Conservation (phyloP, 2,113 vertebrate genomes). For the Aleadryas rufinucha region DNA sequence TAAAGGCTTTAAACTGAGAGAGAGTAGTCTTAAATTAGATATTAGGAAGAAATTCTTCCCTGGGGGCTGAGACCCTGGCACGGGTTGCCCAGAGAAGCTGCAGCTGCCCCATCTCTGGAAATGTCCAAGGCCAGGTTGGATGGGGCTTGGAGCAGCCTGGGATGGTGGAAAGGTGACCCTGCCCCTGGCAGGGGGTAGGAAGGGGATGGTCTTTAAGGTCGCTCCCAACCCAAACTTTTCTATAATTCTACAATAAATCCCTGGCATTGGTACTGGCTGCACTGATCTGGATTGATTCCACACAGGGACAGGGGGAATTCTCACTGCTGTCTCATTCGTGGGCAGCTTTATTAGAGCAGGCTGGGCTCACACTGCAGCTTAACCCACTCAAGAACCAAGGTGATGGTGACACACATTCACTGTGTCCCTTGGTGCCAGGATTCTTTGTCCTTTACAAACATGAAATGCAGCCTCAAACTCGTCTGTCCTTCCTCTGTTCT, state of each 20-base stretch:
- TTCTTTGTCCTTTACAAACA: background rate
- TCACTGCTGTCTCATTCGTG: background rate
- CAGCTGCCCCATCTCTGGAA: background rate
- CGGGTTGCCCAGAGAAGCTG: background rate
- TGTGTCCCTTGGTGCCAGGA: background rate
- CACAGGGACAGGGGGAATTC: background rate
- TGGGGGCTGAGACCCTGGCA: background rate
- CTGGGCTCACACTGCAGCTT: background rate
- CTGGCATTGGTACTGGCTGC: background rate
- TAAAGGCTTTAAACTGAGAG: background rate
- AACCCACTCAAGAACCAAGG: background rate
- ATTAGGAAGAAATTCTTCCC: background rate
- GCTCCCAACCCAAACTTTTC: background rate
- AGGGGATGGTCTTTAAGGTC: background rate
- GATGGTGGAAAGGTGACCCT: background rate
- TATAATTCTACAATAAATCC: background rate
- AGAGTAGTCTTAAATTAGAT: background rate
- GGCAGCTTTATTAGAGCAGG: background rate
- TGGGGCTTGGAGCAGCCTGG: accelerated
- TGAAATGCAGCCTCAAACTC: background rate
- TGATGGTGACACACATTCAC: background rate
- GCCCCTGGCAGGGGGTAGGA: background rate
- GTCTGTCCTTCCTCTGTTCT: background rate
- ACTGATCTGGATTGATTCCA: background rate
- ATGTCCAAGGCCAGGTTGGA: background rate